phyloP scores from a whole-genome alignment of 2,888 invertebrate genomes.

The Luffia ferchaultella region DNA sequence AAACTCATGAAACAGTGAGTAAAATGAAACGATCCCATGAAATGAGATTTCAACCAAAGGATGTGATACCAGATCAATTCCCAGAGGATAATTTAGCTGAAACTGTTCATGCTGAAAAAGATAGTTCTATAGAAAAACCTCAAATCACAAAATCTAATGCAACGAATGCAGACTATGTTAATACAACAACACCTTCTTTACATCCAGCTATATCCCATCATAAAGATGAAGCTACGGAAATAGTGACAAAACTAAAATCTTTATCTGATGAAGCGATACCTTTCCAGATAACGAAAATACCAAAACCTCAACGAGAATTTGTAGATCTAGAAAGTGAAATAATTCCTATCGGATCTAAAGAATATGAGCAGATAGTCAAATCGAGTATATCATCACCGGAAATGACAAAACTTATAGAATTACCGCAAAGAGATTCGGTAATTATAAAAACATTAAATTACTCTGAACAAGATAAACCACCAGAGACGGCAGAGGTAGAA shows the following conservation, averaged over 20 bases:
- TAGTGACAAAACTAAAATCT: constrained; percentile 23
- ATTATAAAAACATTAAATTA: constrained; percentile 29
- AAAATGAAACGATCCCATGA: constrained; percentile 91
- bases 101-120: constrained; percentile 47
- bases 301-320: constrained; percentile 42
- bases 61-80: constrained; percentile 57
- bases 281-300: constrained; percentile 43
- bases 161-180: neutral
- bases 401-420: constrained; percentile 17
- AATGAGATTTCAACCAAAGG: constrained; percentile 83
- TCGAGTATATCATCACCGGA: constrained; percentile 9
- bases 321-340: constrained; percentile 60
- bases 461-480: constrained; percentile 27
- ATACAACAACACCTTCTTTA: neutral
- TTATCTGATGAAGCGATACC: constrained; percentile 37
- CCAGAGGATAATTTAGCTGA: constrained; percentile 44
- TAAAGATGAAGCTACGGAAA: constrained; percentile 32
- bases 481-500: constrained; percentile 20
- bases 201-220: no score
- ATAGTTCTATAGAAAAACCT: constrained; percentile 41
- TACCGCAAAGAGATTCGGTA: constrained; percentile 27
- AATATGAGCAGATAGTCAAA: constrained; percentile 49
- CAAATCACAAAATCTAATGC: constrained; percentile 31
- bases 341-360: constrained; percentile 47
- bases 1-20: constrained; percentile 62